Evolutionary conservation across 1,140 invertebrate species (phyloP), one percentile per base, ranked within the genome.

Genomic region (Stenopsyche tienmushanensis): DNA sequence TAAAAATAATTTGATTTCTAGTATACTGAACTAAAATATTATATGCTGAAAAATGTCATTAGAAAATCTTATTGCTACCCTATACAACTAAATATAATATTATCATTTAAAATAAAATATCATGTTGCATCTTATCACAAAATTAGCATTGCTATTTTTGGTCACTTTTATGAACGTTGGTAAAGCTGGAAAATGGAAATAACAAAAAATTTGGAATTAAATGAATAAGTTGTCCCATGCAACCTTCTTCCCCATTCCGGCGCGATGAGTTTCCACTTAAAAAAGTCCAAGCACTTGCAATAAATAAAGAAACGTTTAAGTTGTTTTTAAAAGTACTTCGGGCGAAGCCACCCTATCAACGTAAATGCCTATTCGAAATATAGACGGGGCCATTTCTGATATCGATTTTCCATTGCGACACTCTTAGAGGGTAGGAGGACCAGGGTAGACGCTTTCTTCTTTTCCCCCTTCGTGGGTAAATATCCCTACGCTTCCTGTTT

Each of bases 301-400:
- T 69, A 69, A 69, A 69, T 69, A 69, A 69, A 69, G 67, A 69
- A 69, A 69, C 67, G 67, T 69, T 69, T 69, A 69, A 69, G 67
- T 69, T 69, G 67, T 69, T 69, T 69, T 69, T 69, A 69, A 69
- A 63, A 69, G 67, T 69, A 69, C 67, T 65, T 52, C 55, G 45
- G 57, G 54, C 64, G 64, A 59, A 54, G 54, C 64, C 54, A 54
- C 66, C 58, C 64, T 54, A 64, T 65, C 67, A 60, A 59, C 57
- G 55, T 64, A 62, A 69, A 69, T 69, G 67, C 67, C 67, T 69
- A 69, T 69, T 69, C 67, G 67, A 69, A 69, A 69, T 69, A 69
- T 69, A 69, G 67, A 69, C 67, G 67, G 57, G 67, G 67, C 67
- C 67, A 69, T 69, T 69, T 62, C 62, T 65, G 63, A 62, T 69